A percentile compares a stretch with the other conserved stretches of the same genome.
Conservation (phyloP, 1,140 invertebrate species). For the Drosophila navojoa region DNA sequence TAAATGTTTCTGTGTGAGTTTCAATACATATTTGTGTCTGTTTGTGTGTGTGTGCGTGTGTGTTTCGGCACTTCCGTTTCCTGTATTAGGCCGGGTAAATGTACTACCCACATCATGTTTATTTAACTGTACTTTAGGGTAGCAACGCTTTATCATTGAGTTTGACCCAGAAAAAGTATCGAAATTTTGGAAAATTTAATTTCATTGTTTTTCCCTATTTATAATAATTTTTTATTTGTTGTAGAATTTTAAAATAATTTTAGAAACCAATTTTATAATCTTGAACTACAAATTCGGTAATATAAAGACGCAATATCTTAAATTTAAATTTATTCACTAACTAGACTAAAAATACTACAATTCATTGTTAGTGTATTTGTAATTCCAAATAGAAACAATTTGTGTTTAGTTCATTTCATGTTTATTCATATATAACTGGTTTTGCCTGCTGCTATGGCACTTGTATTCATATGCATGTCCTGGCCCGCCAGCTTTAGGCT, state of each 20-base stretch:
- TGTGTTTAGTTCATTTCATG: constrained; percentile 42
- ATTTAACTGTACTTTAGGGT: constrained; percentile 42
- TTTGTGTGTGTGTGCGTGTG: constrained; percentile 17
- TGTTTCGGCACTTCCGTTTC: constrained; percentile 72
- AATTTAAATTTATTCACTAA: too few species aligned
- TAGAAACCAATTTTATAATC: too few species aligned
- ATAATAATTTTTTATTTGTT: too few species aligned
- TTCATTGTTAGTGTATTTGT: constrained; percentile 25
- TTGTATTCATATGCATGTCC: constrained; percentile 41
- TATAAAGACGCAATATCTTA: too few species aligned
- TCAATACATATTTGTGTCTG: constrained; percentile 35
- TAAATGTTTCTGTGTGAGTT: constrained; percentile 15
- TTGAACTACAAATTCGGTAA: too few species aligned
- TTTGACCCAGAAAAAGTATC: neutral
- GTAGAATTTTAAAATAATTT: too few species aligned
- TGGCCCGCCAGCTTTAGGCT: constrained; percentile 53
- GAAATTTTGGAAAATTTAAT: neutral
- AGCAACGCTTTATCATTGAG: constrained; percentile 13
- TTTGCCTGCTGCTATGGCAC: constrained; percentile 48
- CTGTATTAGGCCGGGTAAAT: constrained; percentile 70
- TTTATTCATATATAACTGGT: constrained; percentile 75
- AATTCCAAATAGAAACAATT: neutral
- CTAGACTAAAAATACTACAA: too few species aligned
- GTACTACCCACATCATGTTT: constrained; percentile 55
- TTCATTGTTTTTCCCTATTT: neutral